phyloP scores from a whole-genome alignment of 1,140 invertebrate genomes.

The Drosophila pachea region DNA sequence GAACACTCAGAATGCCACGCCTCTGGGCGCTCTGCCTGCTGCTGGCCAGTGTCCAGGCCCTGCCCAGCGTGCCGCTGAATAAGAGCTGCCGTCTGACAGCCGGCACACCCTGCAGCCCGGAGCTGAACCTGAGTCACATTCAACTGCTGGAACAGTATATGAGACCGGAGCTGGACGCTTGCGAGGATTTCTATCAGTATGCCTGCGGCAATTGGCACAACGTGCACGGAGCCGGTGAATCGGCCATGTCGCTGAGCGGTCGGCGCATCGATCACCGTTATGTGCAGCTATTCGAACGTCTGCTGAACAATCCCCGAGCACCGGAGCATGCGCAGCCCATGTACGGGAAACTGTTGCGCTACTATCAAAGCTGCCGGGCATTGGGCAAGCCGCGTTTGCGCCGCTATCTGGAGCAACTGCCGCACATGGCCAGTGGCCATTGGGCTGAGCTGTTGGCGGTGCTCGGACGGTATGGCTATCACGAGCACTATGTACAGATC shows the following conservation, averaged over 20 bases:
- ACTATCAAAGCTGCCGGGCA: constrained; percentile 46
- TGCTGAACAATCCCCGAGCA: constrained; percentile 9
- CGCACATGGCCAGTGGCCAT: constrained; percentile 4
- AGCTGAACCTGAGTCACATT: constrained; percentile 50
- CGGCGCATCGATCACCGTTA: constrained; percentile 43
- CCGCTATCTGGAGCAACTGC: constrained; percentile 49
- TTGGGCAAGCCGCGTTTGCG: constrained; percentile 23
- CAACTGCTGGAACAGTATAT: constrained; percentile 81
- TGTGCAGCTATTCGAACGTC: constrained; percentile 34
- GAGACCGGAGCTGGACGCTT: constrained; percentile 88
- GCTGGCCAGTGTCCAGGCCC: constrained; percentile 33
- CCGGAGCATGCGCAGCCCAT: constrained; percentile 34
- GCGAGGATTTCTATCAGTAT: constrained; percentile 93
- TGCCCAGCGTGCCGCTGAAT: constrained; percentile 29
- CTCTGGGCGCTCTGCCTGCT: constrained; percentile 39
- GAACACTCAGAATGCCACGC: constrained; percentile 30
- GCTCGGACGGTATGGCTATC: constrained; percentile 57
- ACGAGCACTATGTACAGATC: constrained; percentile 51
- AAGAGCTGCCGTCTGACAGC: constrained; percentile 34
- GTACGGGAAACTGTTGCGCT: constrained; percentile 45
- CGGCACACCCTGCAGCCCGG: constrained; percentile 21
- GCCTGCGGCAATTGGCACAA: constrained; percentile 91
- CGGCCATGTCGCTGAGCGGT: constrained; percentile 55
- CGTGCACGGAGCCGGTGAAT: constrained; percentile 36
- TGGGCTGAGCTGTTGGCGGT: constrained; percentile 51